These are phyloP conservation scores for Turritopsis dohrnii DNA, from an alignment of 30 jellyfish, hydroid and myxozoan genomes.

Conservation along the genomic window DNA sequence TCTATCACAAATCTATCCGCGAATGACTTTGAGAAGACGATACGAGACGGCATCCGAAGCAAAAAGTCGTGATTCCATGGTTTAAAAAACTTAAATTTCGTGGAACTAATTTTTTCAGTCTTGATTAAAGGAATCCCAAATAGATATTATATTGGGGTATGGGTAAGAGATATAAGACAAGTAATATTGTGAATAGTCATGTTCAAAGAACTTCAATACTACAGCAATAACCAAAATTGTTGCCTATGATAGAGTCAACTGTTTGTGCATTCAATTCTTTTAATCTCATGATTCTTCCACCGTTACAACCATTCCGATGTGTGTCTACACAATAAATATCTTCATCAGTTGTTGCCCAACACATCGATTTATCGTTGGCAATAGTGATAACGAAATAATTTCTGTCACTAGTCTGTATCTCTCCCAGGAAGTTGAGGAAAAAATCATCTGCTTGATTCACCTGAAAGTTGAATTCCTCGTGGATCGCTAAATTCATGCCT, in stretches of 20 bases:
- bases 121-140: too few species aligned
- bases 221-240: background rate
- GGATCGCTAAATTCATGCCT: background rate
- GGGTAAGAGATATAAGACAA: too few species aligned
- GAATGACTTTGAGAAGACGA: too few species aligned
- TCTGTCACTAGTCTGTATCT: background rate
- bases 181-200: background rate
- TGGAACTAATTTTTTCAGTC: too few species aligned
- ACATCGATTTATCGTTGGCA: slow-evolving; percentile 1
- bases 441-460: background rate
- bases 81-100: too few species aligned
- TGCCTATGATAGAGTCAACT: background rate
- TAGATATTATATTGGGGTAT: too few species aligned
- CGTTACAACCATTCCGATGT: slow-evolving; percentile 5
- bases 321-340: background rate
- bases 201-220: background rate
- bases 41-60: too few species aligned
- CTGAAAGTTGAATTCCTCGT: background rate
- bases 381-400: background rate
- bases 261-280: background rate
- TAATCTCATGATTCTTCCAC: background rate
- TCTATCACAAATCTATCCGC: too few species aligned
- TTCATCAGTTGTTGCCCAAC: background rate
- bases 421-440: background rate
- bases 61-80: too few species aligned